A percentile compares a stretch with the other conserved stretches of the same genome.
These are phyloP conservation scores for Nothoprocta pentlandii DNA, from an alignment of 2,113 vertebrate species.

Conservation along the genomic window DNA sequence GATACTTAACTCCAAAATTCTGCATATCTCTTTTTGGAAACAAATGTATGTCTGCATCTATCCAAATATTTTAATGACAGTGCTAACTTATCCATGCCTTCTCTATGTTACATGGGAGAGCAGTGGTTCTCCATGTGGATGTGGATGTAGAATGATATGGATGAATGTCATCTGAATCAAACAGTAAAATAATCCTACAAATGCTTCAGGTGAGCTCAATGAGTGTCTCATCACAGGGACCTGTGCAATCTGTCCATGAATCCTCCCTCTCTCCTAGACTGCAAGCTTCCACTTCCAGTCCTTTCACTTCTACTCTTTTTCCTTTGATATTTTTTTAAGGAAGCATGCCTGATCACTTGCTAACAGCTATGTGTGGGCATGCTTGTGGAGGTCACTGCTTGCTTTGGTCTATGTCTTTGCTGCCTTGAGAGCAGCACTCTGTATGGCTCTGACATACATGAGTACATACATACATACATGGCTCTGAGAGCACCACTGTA, in stretches of 20 bases:
- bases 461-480: too few relatives aligned
- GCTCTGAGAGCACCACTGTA: neutral
- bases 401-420: neutral
- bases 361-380: neutral
- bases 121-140: neutral
- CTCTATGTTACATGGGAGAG: neutral
- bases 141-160: neutral
- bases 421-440: neutral
- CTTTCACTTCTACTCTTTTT: accelerated
- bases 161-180: neutral
- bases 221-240: neutral
- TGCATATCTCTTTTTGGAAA: neutral
- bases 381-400: neutral
- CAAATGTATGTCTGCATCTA: neutral
- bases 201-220: neutral
- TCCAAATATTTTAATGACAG: neutral
- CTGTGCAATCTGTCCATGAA: neutral
- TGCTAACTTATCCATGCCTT: neutral
- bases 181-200: neutral
- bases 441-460: too few relatives aligned
- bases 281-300: neutral
- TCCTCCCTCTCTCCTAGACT: neutral
- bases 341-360: neutral
- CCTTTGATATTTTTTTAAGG: neutral
- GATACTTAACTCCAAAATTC: neutral